Conservation (phyloP, 2,113 vertebrate species). For the Opisthocomus hoazin region DNA sequence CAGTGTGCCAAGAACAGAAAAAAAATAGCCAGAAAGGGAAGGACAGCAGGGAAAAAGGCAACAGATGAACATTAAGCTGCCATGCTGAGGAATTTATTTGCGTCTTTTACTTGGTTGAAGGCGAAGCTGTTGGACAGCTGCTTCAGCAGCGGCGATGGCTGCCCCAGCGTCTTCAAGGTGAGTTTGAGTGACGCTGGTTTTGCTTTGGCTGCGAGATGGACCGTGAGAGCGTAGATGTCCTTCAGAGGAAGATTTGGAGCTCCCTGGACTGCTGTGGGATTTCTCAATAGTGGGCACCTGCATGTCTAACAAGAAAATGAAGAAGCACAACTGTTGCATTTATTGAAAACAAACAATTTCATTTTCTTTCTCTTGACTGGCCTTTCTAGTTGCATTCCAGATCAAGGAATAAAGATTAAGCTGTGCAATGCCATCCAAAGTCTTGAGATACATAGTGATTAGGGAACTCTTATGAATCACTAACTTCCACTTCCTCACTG, state of each 20-base stretch:
- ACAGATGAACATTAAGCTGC: slow-evolving; percentile 89
- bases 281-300: slow-evolving; percentile 96
- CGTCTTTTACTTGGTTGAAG: slow-evolving; percentile 99
- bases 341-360: neutral
- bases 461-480: neutral
- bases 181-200: slow-evolving; percentile 96
- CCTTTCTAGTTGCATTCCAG: neutral
- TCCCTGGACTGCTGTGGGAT: slow-evolving; percentile 97
- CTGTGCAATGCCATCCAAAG: neutral
- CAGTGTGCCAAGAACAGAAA: slow-evolving; percentile 70
- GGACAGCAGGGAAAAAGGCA: slow-evolving; percentile 80
- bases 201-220: slow-evolving; percentile 97
- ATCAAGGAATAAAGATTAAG: neutral
- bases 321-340: slow-evolving; percentile 26
- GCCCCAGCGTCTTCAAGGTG: slow-evolving; percentile 97
- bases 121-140: slow-evolving; percentile 94
- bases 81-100: slow-evolving; percentile 90
- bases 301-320: slow-evolving; percentile 79
- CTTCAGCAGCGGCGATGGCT: slow-evolving; percentile 96
- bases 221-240: slow-evolving; percentile 95
- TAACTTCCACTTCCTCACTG: neutral
- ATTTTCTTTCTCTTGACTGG: neutral
- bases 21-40: slow-evolving; percentile 61
- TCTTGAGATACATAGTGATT: neutral
- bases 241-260: slow-evolving; percentile 98